Evolutionary conservation across 2,113 vertebrate species (phyloP).

Genomic region (Phoxinus phoxinus): DNA sequence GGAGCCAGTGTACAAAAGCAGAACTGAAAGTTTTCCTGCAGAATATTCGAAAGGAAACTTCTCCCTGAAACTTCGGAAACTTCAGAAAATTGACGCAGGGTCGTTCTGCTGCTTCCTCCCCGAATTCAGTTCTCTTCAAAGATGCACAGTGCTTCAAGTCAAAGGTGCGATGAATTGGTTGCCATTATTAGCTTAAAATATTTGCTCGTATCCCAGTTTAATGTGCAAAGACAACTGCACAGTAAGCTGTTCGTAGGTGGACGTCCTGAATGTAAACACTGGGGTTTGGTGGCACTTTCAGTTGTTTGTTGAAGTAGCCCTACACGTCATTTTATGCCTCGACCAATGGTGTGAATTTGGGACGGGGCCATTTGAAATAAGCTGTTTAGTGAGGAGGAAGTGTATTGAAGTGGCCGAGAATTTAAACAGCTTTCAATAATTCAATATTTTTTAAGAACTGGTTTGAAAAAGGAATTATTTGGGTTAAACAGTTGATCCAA

Average conservation of each 20-base stretch:
- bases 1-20: background rate
- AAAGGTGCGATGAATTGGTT: conserved; percentile 9
- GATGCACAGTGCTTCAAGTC: background rate
- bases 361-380: background rate
- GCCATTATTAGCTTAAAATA: background rate
- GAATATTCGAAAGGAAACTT: conserved; percentile 32
- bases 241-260: background rate
- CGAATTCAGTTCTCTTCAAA: background rate
- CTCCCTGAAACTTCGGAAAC: background rate
- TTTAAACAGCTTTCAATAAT: too few relatives aligned
- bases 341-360: too few relatives aligned
- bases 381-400: background rate
- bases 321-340: background rate
- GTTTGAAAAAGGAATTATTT: too few relatives aligned
- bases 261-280: background rate
- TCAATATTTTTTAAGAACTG: too few relatives aligned
- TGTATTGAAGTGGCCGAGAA: background rate
- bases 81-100: conserved; percentile 5
- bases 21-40: background rate
- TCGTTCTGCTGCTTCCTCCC: background rate
- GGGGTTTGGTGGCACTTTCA: background rate
- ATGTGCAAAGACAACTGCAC: background rate
- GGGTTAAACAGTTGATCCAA: too few relatives aligned
- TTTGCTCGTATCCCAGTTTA: background rate
- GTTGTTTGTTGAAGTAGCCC: background rate